Percentiles rank a stretch among this genome's conserved stretches.
Evolutionary conservation across 2,113 vertebrate genomes (phyloP).

Genomic region (human (Homo sapiens)): DNA sequence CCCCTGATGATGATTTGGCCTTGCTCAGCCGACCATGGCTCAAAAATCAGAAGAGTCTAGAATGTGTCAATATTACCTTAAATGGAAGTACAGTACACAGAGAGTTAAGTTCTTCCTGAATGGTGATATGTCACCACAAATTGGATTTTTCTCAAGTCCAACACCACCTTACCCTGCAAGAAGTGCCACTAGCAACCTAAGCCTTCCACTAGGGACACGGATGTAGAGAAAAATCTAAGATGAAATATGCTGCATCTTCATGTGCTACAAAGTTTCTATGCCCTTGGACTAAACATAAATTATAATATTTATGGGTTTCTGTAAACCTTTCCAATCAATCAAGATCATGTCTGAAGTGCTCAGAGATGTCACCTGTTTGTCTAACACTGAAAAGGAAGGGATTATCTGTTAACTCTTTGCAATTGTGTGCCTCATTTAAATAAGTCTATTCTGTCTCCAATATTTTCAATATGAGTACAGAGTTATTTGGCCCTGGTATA

Average conservation of each 20-base stretch:
- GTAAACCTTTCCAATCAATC: neutral
- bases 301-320: neutral
- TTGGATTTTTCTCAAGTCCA: neutral
- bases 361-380: neutral
- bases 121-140: neutral
- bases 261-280: neutral
- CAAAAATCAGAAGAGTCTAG: neutral
- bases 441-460: neutral
- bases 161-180: neutral
- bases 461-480: neutral
- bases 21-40: neutral
- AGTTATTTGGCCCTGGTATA: neutral
- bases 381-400: slow-evolving; percentile 22
- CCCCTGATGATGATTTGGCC: neutral
- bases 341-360: neutral
- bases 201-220: neutral
- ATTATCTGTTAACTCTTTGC: neutral
- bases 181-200: neutral
- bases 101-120: neutral
- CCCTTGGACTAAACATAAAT: neutral
- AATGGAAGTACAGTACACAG: neutral
- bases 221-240: neutral
- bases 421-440: neutral
- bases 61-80: neutral
- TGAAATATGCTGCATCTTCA: neutral